Conservation (phyloP, 1,140 invertebrate genomes). For the Heliconius congener region DNA sequence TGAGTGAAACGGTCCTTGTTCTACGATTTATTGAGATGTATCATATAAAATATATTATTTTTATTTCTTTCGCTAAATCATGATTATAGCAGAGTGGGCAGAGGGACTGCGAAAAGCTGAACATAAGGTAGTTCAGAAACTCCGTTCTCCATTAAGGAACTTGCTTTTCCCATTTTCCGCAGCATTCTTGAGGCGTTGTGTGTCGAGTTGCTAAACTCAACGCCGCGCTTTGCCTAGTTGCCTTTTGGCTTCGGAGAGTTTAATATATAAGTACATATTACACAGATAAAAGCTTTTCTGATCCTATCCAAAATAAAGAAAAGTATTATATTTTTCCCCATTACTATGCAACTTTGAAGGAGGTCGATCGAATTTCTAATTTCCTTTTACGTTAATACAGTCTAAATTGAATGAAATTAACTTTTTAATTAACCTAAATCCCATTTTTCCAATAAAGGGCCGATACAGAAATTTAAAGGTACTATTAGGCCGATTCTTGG, state of each 20-base stretch:
- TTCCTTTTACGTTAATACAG: conserved; percentile 31
- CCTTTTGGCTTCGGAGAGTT: too few species aligned
- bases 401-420: conserved; percentile 42
- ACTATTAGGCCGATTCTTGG: conserved; percentile 32
- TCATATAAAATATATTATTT: background rate
- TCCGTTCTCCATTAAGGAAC: too few species aligned
- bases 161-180: too few species aligned
- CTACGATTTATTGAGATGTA: background rate
- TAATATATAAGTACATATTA: too few species aligned
- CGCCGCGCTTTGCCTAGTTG: too few species aligned
- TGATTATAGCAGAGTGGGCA: background rate
- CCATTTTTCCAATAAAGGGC: conserved; percentile 40
- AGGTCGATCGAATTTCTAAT: conserved; percentile 29
- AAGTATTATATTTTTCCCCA: background rate
- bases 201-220: too few species aligned
- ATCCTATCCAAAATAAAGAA: too few species aligned
- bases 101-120: too few species aligned
- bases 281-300: too few species aligned
- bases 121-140: too few species aligned
- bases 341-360: conserved; percentile 13
- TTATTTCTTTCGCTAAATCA: background rate
- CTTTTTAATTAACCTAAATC: conserved; percentile 46
- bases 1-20: conserved; percentile 11
- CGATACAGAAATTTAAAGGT: conserved; percentile 39
- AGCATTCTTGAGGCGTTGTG: too few species aligned